Conservation (phyloP, 2,113 vertebrate genomes). For the Pristiophorus japonicus region DNA sequence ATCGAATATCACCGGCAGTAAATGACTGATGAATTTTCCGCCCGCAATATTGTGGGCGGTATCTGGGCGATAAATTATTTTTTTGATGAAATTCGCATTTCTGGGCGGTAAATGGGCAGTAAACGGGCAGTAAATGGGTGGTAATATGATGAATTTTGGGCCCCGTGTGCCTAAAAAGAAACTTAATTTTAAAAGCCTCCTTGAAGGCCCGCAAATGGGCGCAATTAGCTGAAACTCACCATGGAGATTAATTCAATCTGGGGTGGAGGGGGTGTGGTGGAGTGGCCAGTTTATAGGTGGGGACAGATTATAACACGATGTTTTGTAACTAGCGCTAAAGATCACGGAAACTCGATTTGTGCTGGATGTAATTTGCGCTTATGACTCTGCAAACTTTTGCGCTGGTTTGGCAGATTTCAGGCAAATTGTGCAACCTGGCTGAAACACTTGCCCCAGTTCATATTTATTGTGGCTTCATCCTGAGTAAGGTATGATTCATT, state of each 20-base stretch:
- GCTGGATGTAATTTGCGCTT: not conserved
- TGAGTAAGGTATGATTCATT: not conserved
- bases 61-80: too few species aligned
- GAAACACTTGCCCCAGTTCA: not conserved
- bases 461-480: not conserved
- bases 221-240: not conserved
- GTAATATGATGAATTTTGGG: too few species aligned
- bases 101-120: too few species aligned
- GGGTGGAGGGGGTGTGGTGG: too few species aligned
- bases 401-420: not conserved
- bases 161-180: not conserved
- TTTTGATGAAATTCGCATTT: too few species aligned
- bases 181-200: not conserved
- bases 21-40: too few species aligned
- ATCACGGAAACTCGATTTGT: not conserved
- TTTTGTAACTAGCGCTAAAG: not conserved
- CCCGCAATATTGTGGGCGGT: too few species aligned
- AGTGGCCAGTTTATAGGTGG: not conserved
- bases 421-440: not conserved
- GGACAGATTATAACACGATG: not conserved
- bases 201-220: not conserved
- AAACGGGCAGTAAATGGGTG: too few species aligned
- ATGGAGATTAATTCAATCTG: not conserved
- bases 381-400: not conserved
- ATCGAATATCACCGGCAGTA: too few species aligned